A percentile compares a stretch with the other conserved stretches of the same genome.
phyloP scores from a whole-genome alignment of 2,888 invertebrate species.

The Euplexia lucipara region DNA sequence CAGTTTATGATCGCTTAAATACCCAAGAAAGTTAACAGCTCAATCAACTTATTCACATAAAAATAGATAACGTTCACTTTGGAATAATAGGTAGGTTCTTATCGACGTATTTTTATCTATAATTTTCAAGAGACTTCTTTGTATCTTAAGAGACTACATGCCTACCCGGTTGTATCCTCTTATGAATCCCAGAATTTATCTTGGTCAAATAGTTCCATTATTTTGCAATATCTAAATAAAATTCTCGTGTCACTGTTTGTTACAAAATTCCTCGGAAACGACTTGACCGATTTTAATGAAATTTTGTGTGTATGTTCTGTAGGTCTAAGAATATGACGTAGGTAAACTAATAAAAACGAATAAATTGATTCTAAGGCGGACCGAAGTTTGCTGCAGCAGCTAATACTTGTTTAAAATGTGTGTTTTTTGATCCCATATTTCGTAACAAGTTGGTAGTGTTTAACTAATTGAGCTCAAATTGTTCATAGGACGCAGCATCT shows the following conservation, averaged over 20 bases:
- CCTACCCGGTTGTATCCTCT: conserved; percentile 8
- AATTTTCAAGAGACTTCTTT: neutral
- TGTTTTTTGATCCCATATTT: neutral
- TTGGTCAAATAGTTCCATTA: neutral
- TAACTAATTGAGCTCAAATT: neutral
- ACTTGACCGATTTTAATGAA: too few species aligned
- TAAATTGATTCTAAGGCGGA: too few species aligned
- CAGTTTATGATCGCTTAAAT: conserved; percentile 18
- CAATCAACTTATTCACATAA: neutral
- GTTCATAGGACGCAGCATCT: conserved; percentile 95
- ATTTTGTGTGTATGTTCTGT: too few species aligned
- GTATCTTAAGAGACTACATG: neutral
- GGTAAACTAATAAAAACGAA: too few species aligned
- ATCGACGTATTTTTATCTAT: neutral
- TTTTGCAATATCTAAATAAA: neutral
- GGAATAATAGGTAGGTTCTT: too few species aligned
- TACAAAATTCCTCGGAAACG: too few species aligned
- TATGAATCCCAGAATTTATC: conserved; percentile 4
- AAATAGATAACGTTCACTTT: conserved; percentile 15
- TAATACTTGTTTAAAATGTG: too few species aligned
- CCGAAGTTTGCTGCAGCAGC: too few species aligned
- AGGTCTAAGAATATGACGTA: too few species aligned
- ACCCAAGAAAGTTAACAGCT: conserved; percentile 28
- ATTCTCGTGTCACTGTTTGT: too few species aligned
- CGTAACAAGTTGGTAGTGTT: too few species aligned